Conservation (phyloP, 2,888 invertebrate species). For the Monopis laevigella region DNA sequence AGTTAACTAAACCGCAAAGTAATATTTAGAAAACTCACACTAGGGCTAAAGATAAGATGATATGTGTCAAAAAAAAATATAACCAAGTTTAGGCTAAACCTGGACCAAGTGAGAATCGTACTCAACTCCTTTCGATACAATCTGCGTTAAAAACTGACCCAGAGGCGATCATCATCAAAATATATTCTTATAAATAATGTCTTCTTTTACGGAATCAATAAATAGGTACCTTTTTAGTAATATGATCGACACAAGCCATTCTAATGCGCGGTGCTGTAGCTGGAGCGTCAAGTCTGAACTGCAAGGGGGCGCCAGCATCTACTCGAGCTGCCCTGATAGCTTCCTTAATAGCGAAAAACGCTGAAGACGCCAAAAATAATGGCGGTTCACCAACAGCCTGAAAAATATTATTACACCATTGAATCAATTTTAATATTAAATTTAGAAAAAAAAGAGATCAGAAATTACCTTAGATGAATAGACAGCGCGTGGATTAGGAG, state of each 20-base stretch:
- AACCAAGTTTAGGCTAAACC: too few species aligned
- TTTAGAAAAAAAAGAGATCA: not conserved
- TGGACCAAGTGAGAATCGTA: too few species aligned
- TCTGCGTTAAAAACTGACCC: too few species aligned
- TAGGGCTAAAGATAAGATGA: too few species aligned
- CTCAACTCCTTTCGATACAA: too few species aligned
- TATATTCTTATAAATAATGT: too few species aligned
- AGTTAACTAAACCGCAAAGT: too few species aligned
- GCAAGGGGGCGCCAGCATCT: slow-evolving; percentile 69
- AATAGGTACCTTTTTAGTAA: slow-evolving; percentile 84
- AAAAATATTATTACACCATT: not conserved
- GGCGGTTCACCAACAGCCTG: slow-evolving; percentile 97
- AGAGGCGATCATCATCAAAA: too few species aligned
- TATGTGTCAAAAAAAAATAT: too few species aligned
- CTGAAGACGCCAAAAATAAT: slow-evolving; percentile 86
- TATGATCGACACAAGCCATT: slow-evolving; percentile 87
- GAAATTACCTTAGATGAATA: slow-evolving; percentile 89
- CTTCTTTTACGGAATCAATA: too few species aligned
- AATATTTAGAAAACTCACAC: too few species aligned
- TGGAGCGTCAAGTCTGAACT: slow-evolving; percentile 80
- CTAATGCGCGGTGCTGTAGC: slow-evolving; percentile 90
- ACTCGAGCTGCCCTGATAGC: slow-evolving; percentile 83
- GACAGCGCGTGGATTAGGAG: slow-evolving; percentile 89
- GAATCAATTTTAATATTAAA: not conserved
- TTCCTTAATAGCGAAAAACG: slow-evolving; percentile 89